Evolutionary conservation across 2,888 invertebrate species (phyloP), one percentile per base, ranked within the genome.

Genomic region (Synergus laeviventris): DNA sequence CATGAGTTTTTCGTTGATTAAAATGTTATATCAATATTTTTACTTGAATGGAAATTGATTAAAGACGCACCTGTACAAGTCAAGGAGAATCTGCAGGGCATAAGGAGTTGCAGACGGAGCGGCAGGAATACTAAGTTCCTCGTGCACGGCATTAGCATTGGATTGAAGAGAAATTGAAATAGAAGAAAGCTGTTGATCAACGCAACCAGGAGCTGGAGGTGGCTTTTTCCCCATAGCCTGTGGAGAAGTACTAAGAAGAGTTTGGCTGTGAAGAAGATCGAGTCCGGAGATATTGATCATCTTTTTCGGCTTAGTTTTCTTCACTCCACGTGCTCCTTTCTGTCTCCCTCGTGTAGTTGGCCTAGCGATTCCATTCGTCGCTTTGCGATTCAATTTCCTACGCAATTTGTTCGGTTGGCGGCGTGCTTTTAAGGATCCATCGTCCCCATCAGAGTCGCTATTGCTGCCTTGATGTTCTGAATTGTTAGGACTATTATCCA

Each of bases 181-280:
- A 62, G 96, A 94, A 4, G 97, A 96, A 78, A 98, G 92, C 84
- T 97, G 97, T 90, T 97, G 97, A 91, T 97, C 97, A 78, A 98
- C 96, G 89, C 97, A 97, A 75, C 98, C 98, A 12, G 97, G 97
- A 66, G 97, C 97, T 42, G 97, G 96, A 56, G 96, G 96, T 81
- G 95, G 92, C 90, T 95, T 95, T 87, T 95, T 95, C 11, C 95
- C 94, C 85, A 93, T 92, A 70, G 93, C 93, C 90, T 96, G 96
- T 74, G 94, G 94, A 31, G 96, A 94, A 21, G 97, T 97, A 88
- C 97, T 97, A 9, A 97, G 93, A 83, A 98, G 92, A 54, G 98
- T 98, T 91, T 97, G 96, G 85, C 95, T 96, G 91, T 98, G 97
- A 83, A 98, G 92, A 85, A 97, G 92, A 92, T 98, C 97, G 85